phyloP scores from a whole-genome alignment of 2,888 invertebrate species.

The Opisthograptis luteolata region DNA sequence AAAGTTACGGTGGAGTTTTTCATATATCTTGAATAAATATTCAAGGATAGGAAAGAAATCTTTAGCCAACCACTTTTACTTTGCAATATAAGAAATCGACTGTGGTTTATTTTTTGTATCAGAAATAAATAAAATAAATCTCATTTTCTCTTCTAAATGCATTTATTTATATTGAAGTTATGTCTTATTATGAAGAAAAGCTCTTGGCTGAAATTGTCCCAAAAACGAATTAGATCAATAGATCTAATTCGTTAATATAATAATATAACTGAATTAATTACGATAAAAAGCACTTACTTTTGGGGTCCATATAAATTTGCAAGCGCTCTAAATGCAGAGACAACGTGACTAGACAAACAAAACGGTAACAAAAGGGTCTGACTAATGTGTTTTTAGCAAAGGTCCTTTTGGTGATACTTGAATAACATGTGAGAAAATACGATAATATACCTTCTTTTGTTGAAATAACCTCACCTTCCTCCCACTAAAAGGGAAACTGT shows the following conservation, averaged over 20 bases:
- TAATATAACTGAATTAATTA: slow-evolving; percentile 9
- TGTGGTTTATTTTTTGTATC: too few species aligned
- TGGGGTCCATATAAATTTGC: slow-evolving; percentile 46
- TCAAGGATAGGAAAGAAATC: slow-evolving; percentile 1
- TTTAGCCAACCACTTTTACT: neutral
- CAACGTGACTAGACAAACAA: slow-evolving; percentile 61
- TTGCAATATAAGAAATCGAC: too few species aligned
- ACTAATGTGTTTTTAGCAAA: slow-evolving; percentile 56
- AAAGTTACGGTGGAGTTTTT: slow-evolving; percentile 3
- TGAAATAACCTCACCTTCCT: slow-evolving; percentile 42
- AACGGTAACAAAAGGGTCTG: slow-evolving; percentile 55
- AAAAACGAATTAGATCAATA: too few species aligned
- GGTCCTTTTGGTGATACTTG: slow-evolving; percentile 55
- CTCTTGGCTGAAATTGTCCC: too few species aligned
- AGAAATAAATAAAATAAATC: too few species aligned
- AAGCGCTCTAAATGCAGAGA: slow-evolving; percentile 50
- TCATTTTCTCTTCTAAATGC: too few species aligned
- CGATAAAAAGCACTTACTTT: slow-evolving; percentile 8
- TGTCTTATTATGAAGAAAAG: too few species aligned
- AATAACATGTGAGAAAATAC: slow-evolving; percentile 49
- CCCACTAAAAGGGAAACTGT: slow-evolving; percentile 21
- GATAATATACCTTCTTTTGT: slow-evolving; percentile 48
- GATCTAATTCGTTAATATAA: too few species aligned
- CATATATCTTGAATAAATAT: neutral
- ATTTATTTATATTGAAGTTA: too few species aligned